phyloP scores from a whole-genome alignment of 2,888 invertebrate species.

The Polydrusus cervinus region DNA sequence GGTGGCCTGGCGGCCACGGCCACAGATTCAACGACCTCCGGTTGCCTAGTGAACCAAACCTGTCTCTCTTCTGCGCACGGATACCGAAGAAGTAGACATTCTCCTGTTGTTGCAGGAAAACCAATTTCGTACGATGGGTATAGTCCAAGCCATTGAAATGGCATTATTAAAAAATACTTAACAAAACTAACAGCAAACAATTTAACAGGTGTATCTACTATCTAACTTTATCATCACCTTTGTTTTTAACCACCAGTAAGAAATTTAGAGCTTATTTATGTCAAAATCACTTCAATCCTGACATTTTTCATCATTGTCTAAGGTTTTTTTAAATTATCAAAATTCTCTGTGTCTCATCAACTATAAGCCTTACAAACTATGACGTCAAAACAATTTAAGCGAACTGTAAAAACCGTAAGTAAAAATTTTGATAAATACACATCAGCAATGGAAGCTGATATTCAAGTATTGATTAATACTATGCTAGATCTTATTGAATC shows the following conservation, averaged over 20 bases:
- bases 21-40: constrained; percentile 71
- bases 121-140: constrained; percentile 7
- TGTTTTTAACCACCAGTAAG: not conserved
- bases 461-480: constrained; percentile 53
- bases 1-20: constrained; percentile 59
- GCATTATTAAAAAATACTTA: not conserved
- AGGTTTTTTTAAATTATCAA: constrained; percentile 25
- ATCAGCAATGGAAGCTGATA: constrained; percentile 54
- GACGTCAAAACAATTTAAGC: constrained; percentile 41
- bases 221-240: not conserved
- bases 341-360: constrained; percentile 28
- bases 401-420: constrained; percentile 50
- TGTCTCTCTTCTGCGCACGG: constrained; percentile 55
- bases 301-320: constrained; percentile 43
- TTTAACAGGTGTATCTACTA: not conserved
- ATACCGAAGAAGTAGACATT: constrained; percentile 22
- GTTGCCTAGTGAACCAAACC: constrained; percentile 72
- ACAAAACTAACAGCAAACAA: too few relatives aligned
- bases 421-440: constrained; percentile 55
- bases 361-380: constrained; percentile 17
- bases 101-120: constrained; percentile 23
- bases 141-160: not conserved
- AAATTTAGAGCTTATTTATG: constrained; percentile 54
- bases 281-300: constrained; percentile 57
- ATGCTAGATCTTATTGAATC: constrained; percentile 56